Evolutionary conservation across 2,888 invertebrate genomes (phyloP).

Genomic region (Dasysyrphus albostriatus): DNA sequence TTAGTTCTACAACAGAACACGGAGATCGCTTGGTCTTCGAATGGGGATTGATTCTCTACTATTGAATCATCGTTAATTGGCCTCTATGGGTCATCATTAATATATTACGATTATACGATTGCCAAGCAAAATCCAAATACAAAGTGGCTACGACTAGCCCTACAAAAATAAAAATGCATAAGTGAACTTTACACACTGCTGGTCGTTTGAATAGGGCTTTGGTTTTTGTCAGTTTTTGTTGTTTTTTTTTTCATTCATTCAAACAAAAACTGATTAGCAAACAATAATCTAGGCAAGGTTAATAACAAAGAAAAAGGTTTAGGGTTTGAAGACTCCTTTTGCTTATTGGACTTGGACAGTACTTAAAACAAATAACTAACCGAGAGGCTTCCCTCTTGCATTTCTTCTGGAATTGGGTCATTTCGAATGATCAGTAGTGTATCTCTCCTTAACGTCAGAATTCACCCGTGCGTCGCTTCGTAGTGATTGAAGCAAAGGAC

Average conservation of each 20-base stretch:
- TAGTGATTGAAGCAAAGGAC: not conserved
- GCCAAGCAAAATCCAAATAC: slow-evolving; percentile 39
- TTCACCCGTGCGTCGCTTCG: not conserved
- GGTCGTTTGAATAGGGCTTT: not conserved
- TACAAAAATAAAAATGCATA: not conserved
- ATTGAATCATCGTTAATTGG: slow-evolving; percentile 75
- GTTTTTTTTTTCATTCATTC: not conserved
- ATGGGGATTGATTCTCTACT: slow-evolving; percentile 52
- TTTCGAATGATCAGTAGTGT: not conserved
- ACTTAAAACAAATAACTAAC: no score
- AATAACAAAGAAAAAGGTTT: no score
- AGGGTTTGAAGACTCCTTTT: no score
- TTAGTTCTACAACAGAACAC: slow-evolving; percentile 9
- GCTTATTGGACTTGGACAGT: no score
- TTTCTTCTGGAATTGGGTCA: no score
- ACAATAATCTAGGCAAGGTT: no score
- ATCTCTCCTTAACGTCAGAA: not conserved
- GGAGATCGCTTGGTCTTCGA: slow-evolving; percentile 18
- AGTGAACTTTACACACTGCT: not conserved
- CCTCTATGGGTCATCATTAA: slow-evolving; percentile 68
- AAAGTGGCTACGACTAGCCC: slow-evolving; percentile 12
- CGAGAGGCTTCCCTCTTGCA: no score
- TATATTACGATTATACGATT: slow-evolving; percentile 59
- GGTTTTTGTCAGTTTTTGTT: not conserved
- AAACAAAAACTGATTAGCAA: not conserved